Evolutionary conservation across 1,140 invertebrate species (phyloP).

Genomic region (Rhyacophila brunnea): DNA sequence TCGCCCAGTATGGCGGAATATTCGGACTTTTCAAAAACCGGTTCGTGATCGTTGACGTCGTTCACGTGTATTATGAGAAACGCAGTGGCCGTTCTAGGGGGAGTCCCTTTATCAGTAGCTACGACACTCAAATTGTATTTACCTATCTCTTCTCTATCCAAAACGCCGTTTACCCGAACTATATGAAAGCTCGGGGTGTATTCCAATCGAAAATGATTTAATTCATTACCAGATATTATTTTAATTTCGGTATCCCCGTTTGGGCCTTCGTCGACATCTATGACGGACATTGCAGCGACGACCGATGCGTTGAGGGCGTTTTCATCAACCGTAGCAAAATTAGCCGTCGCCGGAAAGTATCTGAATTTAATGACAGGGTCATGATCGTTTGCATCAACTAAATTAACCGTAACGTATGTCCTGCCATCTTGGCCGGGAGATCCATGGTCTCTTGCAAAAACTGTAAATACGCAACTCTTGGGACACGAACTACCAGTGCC

Average conservation of each 20-base stretch:
- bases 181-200: conserved; percentile 83
- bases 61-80: conserved; percentile 91
- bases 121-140: conserved; percentile 91
- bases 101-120: conserved; percentile 84
- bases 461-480: conserved; percentile 91
- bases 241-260: conserved; percentile 85
- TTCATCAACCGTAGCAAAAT: conserved; percentile 89
- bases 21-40: conserved; percentile 90
- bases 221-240: conserved; percentile 86
- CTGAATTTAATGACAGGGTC: conserved; percentile 89
- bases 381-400: conserved; percentile 93
- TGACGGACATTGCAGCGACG: conserved; percentile 90
- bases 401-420: conserved; percentile 92
- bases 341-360: conserved; percentile 80
- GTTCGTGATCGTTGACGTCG: conserved; percentile 93
- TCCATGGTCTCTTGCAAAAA: conserved; percentile 91
- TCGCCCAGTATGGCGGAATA: conserved; percentile 87
- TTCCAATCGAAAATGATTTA: conserved; percentile 84
- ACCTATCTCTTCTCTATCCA: conserved; percentile 89
- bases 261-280: conserved; percentile 85
- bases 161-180: conserved; percentile 85
- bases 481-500: conserved; percentile 63
- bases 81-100: conserved; percentile 77
- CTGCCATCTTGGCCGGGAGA: conserved; percentile 85
- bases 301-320: conserved; percentile 86